Conservation (phyloP, 2,113 vertebrate species). For the Terrapene triunguis region DNA sequence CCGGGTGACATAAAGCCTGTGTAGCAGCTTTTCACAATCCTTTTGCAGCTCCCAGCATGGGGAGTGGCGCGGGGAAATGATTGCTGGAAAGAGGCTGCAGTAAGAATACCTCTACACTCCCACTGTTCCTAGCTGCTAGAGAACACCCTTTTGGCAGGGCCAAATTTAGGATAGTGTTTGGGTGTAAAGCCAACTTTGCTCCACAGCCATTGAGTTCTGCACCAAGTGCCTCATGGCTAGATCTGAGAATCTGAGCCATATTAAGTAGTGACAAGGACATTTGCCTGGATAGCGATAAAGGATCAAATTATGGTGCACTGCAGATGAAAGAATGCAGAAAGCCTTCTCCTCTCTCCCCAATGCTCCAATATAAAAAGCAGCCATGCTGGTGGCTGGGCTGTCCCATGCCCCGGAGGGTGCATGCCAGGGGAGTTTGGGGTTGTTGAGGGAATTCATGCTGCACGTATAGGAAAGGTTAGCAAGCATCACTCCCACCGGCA, state of each 20-base stretch:
- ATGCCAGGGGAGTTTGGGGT: background rate
- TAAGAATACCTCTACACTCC: background rate
- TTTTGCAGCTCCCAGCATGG: background rate
- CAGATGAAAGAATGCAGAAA: background rate
- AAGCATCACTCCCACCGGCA: background rate
- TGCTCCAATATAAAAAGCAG: background rate
- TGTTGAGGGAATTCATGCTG: background rate
- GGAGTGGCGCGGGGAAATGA: background rate
- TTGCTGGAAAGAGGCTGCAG: background rate
- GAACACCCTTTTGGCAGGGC: background rate
- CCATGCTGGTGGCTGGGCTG: background rate
- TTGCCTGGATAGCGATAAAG: background rate
- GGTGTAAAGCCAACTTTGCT: background rate
- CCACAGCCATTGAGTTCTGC: background rate
- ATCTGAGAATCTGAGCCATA: background rate
- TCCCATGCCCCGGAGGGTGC: background rate
- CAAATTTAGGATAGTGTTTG: background rate
- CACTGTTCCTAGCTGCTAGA: background rate
- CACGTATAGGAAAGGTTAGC: background rate
- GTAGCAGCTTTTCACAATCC: background rate
- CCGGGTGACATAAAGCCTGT: background rate
- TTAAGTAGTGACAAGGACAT: background rate
- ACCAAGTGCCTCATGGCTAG: fast-evolving
- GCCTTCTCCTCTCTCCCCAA: background rate
- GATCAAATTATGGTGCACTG: background rate